These are phyloP conservation scores for Tipula lateralis DNA, from an alignment of 2,888 invertebrate species.

Conservation along the genomic window DNA sequence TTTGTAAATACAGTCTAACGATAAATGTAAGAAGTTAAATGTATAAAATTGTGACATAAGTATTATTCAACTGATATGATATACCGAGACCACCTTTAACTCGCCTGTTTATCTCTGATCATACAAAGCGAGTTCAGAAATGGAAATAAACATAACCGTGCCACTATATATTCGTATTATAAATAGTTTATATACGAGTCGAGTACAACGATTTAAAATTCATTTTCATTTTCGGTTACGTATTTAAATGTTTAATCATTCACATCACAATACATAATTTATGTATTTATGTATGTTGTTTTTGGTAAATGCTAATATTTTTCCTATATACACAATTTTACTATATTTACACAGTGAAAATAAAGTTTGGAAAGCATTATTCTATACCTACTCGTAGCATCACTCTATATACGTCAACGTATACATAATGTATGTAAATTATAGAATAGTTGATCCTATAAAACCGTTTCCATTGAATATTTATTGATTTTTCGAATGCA, in stretches of 20 bases:
- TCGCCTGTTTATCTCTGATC: not conserved
- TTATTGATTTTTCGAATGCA: not conserved
- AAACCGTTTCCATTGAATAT: not conserved
- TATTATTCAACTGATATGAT: not conserved
- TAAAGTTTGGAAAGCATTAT: not conserved
- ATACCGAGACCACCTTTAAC: not conserved
- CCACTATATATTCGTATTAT: not conserved
- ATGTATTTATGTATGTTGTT: not conserved
- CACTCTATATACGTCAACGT: not conserved
- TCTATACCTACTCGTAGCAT: not conserved
- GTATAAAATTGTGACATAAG: not conserved
- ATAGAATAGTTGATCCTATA: not conserved
- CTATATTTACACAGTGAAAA: not conserved
- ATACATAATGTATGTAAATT: not conserved
- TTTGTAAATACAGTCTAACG: no score
- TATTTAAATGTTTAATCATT: not conserved
- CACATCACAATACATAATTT: not conserved
- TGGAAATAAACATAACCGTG: no score
- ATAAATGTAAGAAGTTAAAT: no score
- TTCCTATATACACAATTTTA: not conserved
- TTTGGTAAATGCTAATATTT: not conserved
- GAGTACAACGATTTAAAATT: not conserved
- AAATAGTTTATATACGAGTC: no score
- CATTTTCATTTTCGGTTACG: not conserved
- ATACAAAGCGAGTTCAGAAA: no score